These are phyloP conservation scores for Sepioteuthis lessoniana DNA, from an alignment of 2,888 invertebrate species.

Conservation along the genomic window DNA sequence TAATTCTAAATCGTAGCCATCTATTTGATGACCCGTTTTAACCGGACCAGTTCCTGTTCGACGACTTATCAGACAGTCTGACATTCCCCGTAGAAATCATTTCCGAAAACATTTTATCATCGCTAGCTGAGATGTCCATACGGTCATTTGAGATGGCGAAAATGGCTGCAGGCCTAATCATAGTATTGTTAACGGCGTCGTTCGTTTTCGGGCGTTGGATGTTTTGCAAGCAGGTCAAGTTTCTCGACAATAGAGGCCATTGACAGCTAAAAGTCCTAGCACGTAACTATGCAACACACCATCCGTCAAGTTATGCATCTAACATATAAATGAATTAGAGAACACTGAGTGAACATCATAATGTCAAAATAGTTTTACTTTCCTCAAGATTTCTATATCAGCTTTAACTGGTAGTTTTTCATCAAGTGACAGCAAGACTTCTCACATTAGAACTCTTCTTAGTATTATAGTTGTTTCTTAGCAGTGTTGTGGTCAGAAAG, in stretches of 20 bases:
- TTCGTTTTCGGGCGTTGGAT: not conserved
- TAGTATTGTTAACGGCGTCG: slow-evolving; percentile 1
- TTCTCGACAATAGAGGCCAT: not conserved
- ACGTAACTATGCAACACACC: not conserved
- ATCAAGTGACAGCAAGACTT: too few relatives aligned
- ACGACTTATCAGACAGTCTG: not conserved
- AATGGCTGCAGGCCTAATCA: not conserved
- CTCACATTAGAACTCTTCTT: too few relatives aligned
- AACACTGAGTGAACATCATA: not conserved
- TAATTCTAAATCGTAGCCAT: not conserved
- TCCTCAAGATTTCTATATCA: not conserved
- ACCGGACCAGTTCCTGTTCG: not conserved
- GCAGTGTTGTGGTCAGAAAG: too few relatives aligned
- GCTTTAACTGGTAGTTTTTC: not conserved
- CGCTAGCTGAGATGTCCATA: not conserved
- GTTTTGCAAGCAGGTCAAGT: not conserved
- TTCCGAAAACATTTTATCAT: not conserved
- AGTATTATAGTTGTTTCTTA: too few relatives aligned
- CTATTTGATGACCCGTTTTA: slow-evolving; percentile 21
- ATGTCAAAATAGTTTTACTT: not conserved
- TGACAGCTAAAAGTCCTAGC: not conserved
- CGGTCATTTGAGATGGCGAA: not conserved
- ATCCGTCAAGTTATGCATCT: not conserved
- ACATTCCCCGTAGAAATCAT: not conserved
- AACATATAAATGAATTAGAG: not conserved